phyloP scores from a whole-genome alignment of 2,888 invertebrate species.

The Clunio marinus region DNA sequence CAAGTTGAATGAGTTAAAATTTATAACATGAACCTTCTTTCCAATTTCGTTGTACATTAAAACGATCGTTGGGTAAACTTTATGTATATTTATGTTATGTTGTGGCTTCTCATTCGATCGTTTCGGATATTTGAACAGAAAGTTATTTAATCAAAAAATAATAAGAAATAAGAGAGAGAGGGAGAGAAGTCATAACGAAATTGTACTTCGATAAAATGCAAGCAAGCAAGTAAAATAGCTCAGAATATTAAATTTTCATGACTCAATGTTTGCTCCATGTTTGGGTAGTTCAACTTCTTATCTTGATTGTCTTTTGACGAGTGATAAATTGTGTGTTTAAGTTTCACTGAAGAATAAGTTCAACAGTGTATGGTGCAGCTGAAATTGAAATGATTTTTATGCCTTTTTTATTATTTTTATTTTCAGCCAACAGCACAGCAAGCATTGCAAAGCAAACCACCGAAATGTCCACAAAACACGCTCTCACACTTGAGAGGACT shows the following conservation, averaged over 20 bases:
- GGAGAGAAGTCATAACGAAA: too few relatives aligned
- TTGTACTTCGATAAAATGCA: too few relatives aligned
- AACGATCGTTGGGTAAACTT: neutral
- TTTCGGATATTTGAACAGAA: too few relatives aligned
- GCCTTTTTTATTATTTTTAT: constrained; percentile 37
- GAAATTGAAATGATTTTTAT: neutral
- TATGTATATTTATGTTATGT: too few relatives aligned
- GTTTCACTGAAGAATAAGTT: constrained; percentile 5
- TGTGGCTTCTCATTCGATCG: too few relatives aligned
- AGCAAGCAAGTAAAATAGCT: too few relatives aligned
- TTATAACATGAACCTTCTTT: neutral
- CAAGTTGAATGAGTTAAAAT: neutral
- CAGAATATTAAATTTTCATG: too few relatives aligned
- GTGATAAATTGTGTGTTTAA: constrained; percentile 25
- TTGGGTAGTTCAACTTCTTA: constrained; percentile 26
- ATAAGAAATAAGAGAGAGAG: too few relatives aligned
- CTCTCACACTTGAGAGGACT: constrained; percentile 41
- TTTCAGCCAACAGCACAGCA: constrained; percentile 48
- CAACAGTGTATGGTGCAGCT: too few relatives aligned
- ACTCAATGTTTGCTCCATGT: constrained; percentile 17
- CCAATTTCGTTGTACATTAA: neutral
- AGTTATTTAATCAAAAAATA: too few relatives aligned
- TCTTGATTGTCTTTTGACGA: constrained; percentile 31
- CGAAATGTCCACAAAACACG: constrained; percentile 36
- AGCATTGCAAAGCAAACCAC: constrained; percentile 40